Base-by-base conservation (phyloP, 2,113 vertebrate genomes). In the Bagarius yarrelli region DNA sequence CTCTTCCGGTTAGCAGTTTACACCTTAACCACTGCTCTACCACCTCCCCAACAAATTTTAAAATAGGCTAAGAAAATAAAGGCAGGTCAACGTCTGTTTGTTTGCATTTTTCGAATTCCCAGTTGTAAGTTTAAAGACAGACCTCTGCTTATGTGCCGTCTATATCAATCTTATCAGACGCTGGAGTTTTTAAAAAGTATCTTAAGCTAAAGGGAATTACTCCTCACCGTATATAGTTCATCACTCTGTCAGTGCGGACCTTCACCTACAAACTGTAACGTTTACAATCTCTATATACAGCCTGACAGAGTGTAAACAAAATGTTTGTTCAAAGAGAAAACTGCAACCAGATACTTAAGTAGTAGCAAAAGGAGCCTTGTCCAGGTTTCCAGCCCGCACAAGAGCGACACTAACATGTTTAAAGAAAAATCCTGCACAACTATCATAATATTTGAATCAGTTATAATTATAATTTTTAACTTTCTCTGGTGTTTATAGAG, bases 251-350 rank as follows among this genome's bases (percentile, higher is more conserved):
- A 63, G 79, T 55, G 47, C 47, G 18, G 25, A 47, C n/a, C 60
- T 74, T 76, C 19, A 81, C 86, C 83, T 74, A 85, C 36, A 21
- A 40, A 44, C 14, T 14, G 44, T 82, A 87, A 85, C 40, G 81
- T 87, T 84, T 84, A 86, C 74, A 70, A 61, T 52, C 53, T 70
- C 55, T 53, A 74, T 86, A 85, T 84, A 84, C 85, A 83, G 85
- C 83, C 85, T 84, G 83, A 69, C 67, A 44, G 76, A 14, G 16
- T 50, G 57, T 73, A 86, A 80, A 86, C 72, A 80, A 81, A 85
- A 80, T 56, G 81, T 83, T 81, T 86, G 73, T 79, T 61, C 25
- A 21, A 63, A 69, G 66, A 8, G 63, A 82, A 86, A 85, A 81
- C 69, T 57, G 78, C 64, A 56, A 79, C 80, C 44, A 85, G 80